Evolutionary conservation across 2,113 vertebrate genomes (phyloP).

Genomic region (Sinocyclocheilus anshuiensis): DNA sequence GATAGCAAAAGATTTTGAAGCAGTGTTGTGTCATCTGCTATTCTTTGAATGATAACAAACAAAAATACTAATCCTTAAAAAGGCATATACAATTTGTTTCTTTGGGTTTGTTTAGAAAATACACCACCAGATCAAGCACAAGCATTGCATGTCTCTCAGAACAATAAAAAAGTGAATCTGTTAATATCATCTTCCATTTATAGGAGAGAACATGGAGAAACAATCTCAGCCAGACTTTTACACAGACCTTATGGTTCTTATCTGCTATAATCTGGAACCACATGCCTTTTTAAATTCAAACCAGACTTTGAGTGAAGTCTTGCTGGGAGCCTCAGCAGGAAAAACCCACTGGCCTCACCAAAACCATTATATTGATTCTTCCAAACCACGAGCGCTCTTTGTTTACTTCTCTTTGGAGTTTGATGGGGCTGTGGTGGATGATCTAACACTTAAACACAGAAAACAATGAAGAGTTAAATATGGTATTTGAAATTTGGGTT

Average conservation of each 20-base stretch:
- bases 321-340: not conserved
- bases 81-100: not conserved
- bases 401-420: constrained; percentile 8
- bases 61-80: not conserved
- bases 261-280: constrained; percentile 7
- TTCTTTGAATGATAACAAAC: not conserved
- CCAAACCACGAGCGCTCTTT: not conserved
- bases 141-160: not conserved
- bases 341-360: constrained; percentile 14
- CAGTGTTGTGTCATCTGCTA: not conserved
- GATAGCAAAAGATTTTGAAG: not conserved
- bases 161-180: not conserved
- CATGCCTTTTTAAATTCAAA: constrained; percentile 31
- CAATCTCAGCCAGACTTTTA: not conserved
- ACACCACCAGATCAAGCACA: not conserved
- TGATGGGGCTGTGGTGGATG: constrained; percentile 3
- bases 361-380: constrained; percentile 1
- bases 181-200: not conserved
- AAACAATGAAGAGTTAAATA: not conserved
- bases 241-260: not conserved
- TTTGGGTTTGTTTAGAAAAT: not conserved
- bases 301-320: constrained; percentile 14
- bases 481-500: not conserved
- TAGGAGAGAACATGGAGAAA: not conserved
- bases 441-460: not conserved